phyloP scores from a whole-genome alignment of 2,888 invertebrate genomes.

The Mythimna impura region DNA sequence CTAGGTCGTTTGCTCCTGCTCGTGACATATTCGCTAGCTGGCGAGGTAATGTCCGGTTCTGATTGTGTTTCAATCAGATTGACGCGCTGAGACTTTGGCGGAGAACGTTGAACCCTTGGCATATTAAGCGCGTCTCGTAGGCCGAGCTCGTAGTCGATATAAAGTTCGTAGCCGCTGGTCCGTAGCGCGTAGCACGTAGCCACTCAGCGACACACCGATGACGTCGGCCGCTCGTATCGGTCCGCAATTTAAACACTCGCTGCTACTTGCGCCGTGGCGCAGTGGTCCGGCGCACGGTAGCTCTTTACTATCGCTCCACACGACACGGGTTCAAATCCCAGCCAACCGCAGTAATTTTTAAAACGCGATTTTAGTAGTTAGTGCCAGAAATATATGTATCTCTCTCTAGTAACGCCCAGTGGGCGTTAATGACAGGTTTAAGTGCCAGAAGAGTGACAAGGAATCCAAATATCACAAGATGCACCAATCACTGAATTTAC shows the following conservation, averaged over 20 bases:
- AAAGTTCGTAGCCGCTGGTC: not conserved
- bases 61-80: conserved; percentile 5
- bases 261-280: not conserved
- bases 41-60: conserved; percentile 7
- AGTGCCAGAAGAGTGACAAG: not conserved
- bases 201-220: not conserved
- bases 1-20: not conserved
- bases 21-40: not conserved
- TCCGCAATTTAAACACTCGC: not conserved
- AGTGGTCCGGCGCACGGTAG: no score
- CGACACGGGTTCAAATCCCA: no score
- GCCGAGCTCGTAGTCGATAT: conserved; percentile 1
- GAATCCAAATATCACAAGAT: conserved; percentile 1
- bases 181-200: not conserved
- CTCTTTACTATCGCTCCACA: no score
- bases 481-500: conserved; percentile 4
- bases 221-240: not conserved
- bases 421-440: not conserved
- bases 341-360: no score
- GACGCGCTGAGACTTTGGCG: conserved; percentile 1
- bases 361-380: not conserved
- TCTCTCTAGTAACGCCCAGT: conserved; percentile 3
- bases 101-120: not conserved
- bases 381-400: not conserved
- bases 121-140: not conserved